Evolutionary conservation across 2,888 invertebrate genomes (phyloP).

Genomic region (Acanthococcus lagerstroemiae): DNA sequence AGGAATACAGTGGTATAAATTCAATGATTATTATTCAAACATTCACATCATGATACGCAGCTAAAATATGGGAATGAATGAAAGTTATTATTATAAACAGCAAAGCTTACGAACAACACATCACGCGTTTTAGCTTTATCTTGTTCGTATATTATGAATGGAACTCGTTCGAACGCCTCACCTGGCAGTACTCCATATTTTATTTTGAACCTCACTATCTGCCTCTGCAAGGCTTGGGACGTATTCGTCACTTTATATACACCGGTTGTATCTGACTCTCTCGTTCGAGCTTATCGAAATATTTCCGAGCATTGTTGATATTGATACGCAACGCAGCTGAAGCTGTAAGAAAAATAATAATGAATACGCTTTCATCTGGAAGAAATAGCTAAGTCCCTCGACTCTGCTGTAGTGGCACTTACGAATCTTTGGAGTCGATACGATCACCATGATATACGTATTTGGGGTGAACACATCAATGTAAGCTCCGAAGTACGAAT

Average conservation of each 20-base stretch:
- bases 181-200: too few species aligned
- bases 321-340: constrained; percentile 95
- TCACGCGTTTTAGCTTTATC: too few species aligned
- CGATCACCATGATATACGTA: constrained; percentile 98
- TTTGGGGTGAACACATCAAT: constrained; percentile 98
- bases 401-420: constrained; percentile 41
- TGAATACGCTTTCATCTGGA: background rate
- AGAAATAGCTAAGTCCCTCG: too few species aligned
- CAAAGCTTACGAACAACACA: too few species aligned
- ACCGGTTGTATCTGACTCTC: constrained; percentile 42
- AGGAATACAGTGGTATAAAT: too few species aligned
- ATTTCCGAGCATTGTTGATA: constrained; percentile 91
- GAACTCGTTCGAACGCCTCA: too few species aligned
- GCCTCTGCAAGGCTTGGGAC: constrained; percentile 2
- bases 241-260: constrained; percentile 12
- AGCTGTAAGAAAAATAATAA: constrained; percentile 45
- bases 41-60: too few species aligned
- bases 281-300: constrained; percentile 89
- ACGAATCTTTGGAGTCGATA: constrained; percentile 92
- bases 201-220: too few species aligned
- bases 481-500: constrained; percentile 93
- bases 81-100: too few species aligned
- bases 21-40: too few species aligned
- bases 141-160: too few species aligned
- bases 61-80: too few species aligned